Conservation (phyloP, 2,888 invertebrate species). For the Anthophora plumipes region DNA sequence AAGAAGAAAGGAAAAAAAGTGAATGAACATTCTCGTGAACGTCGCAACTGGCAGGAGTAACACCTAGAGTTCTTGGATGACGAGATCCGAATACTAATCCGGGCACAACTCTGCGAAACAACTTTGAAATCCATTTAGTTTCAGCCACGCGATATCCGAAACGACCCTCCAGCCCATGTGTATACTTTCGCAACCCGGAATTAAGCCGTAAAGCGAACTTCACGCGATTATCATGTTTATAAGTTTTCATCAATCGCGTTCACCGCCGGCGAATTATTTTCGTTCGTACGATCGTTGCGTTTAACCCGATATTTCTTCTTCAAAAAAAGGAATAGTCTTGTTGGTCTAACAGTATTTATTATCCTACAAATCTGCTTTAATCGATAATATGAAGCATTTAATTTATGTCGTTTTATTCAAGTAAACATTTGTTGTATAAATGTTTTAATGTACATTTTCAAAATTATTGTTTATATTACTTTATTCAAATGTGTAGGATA, state of each 20-base stretch:
- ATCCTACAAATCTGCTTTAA: no score
- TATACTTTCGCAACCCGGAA: slow-evolving; percentile 12
- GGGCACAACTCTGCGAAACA: slow-evolving; percentile 24
- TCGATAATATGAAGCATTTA: no score
- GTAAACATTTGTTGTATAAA: no score
- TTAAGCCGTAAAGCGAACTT: slow-evolving; percentile 33
- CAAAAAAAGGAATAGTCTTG: no score
- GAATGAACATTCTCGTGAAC: no score
- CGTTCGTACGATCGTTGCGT: not conserved
- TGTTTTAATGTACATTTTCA: no score
- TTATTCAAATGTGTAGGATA: no score
- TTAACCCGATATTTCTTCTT: no score
- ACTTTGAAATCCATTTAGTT: slow-evolving; percentile 43
- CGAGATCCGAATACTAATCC: slow-evolving; percentile 38
- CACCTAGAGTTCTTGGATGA: slow-evolving; percentile 11
- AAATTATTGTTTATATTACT: no score
- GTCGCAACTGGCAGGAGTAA: slow-evolving; percentile 1
- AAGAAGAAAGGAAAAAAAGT: not conserved
- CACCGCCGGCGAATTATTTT: slow-evolving; percentile 10
- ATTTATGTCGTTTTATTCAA: no score
- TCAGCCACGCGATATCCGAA: slow-evolving; percentile 39
- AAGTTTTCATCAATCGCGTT: slow-evolving; percentile 5
- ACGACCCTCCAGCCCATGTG: slow-evolving; percentile 10
- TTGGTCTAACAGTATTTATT: no score
- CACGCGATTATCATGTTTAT: slow-evolving; percentile 35